Evolutionary conservation across 2,888 invertebrate species (phyloP).

Genomic region (Morpho achilles): DNA sequence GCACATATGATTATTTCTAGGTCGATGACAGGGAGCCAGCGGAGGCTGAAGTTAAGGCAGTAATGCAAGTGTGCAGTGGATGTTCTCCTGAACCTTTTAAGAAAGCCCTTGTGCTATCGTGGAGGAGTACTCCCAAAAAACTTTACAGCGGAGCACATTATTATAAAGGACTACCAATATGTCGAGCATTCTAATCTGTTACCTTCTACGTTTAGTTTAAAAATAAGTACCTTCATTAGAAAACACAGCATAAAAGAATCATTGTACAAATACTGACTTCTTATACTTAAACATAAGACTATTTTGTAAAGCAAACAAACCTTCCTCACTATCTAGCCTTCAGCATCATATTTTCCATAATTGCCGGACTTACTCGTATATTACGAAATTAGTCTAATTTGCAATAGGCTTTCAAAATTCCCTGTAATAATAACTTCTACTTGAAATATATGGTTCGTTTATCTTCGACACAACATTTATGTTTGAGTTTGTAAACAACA

Average conservation of each 20-base stretch:
- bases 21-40: slow-evolving; percentile 89
- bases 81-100: slow-evolving; percentile 89
- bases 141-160: slow-evolving; percentile 86
- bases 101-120: slow-evolving; percentile 87
- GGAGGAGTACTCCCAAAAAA: slow-evolving; percentile 86
- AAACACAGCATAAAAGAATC: neutral
- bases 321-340: neutral
- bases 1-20: slow-evolving; percentile 39
- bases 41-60: slow-evolving; percentile 89
- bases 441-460: too few relatives aligned
- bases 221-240: neutral
- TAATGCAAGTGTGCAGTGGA: slow-evolving; percentile 87
- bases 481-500: too few relatives aligned
- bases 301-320: neutral
- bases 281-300: neutral
- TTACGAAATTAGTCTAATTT: too few relatives aligned
- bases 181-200: slow-evolving; percentile 76
- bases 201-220: neutral
- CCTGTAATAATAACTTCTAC: too few relatives aligned
- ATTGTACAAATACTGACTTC: neutral
- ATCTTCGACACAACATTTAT: too few relatives aligned
- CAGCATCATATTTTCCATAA: too few relatives aligned
- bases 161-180: slow-evolving; percentile 82
- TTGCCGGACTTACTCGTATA: too few relatives aligned
- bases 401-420: too few relatives aligned